These are phyloP conservation scores for Cataglyphis albicans DNA, from an alignment of 2,888 invertebrate genomes.

Conservation along the genomic window DNA sequence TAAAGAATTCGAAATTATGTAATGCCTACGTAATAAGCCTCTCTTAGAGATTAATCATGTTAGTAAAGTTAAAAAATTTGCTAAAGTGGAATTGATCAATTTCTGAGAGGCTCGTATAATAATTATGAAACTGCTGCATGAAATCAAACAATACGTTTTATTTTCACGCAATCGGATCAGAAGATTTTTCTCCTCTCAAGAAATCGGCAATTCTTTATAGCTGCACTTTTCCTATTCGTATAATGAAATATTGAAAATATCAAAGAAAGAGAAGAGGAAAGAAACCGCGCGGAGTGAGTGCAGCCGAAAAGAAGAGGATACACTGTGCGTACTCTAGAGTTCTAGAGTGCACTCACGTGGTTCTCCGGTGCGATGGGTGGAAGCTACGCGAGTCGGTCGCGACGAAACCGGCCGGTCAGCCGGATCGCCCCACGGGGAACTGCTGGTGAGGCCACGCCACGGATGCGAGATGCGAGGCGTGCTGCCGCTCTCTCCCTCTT, in stretches of 20 bases:
- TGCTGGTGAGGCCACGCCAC: not conserved
- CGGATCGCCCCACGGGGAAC: constrained; percentile 26
- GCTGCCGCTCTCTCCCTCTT: not conserved
- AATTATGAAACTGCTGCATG: not conserved
- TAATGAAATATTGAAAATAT: not conserved
- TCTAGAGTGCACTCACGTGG: constrained; percentile 28
- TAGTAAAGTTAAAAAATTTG: not conserved
- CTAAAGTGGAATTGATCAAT: not conserved
- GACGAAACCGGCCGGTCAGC: constrained; percentile 31
- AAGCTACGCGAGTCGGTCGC: constrained; percentile 3
- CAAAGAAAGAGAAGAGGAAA: not conserved
- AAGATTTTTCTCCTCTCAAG: not conserved
- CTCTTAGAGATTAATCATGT: not conserved
- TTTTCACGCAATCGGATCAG: not conserved
- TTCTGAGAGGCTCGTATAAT: not conserved
- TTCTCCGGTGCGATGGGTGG: constrained; percentile 17
- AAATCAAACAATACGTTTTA: not conserved
- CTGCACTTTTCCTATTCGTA: not conserved
- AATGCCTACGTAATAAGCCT: not conserved
- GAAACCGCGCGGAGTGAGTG: not conserved
- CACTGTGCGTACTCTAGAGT: not conserved
- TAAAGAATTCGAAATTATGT: not conserved
- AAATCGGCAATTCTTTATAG: not conserved
- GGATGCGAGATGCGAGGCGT: not conserved
- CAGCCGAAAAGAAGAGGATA: not conserved